Evolutionary conservation across 2,113 vertebrate genomes (phyloP).

Genomic region (Cyprinodon brontotheroides): DNA sequence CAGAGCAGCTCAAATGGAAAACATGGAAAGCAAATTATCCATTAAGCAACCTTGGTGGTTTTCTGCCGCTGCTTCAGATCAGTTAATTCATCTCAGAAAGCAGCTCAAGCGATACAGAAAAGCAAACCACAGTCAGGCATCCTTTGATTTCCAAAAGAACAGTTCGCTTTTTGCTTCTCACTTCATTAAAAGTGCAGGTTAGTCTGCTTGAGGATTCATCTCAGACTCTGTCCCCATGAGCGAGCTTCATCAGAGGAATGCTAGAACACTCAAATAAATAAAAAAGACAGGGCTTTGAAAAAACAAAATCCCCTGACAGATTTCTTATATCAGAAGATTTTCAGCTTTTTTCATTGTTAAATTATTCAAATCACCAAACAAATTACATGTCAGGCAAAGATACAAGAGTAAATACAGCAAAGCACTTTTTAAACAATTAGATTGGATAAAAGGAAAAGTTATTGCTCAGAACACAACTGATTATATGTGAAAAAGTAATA

Average conservation of each 20-base stretch:
- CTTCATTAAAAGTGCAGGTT: conserved; percentile 30
- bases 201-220: neutral
- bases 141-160: conserved; percentile 39
- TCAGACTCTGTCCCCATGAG: neutral
- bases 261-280: neutral
- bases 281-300: neutral
- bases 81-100: conserved; percentile 35
- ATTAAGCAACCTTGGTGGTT: conserved; percentile 23
- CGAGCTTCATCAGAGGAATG: neutral
- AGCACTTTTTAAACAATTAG: too few relatives aligned
- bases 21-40: conserved; percentile 41
- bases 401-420: too few relatives aligned
- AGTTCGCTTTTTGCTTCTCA: conserved; percentile 33
- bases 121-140: conserved; percentile 44
- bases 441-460: too few relatives aligned
- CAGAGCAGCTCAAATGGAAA: conserved; percentile 34
- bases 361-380: neutral
- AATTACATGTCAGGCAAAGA: neutral
- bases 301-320: neutral
- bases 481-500: too few relatives aligned
- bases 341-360: neutral
- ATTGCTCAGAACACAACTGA: too few relatives aligned
- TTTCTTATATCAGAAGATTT: neutral
- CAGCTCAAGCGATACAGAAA: conserved; percentile 20
- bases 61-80: conserved; percentile 43